These are phyloP conservation scores for Eurystomus gularis DNA, from an alignment of 2,113 vertebrate genomes.

Conservation along the genomic window DNA sequence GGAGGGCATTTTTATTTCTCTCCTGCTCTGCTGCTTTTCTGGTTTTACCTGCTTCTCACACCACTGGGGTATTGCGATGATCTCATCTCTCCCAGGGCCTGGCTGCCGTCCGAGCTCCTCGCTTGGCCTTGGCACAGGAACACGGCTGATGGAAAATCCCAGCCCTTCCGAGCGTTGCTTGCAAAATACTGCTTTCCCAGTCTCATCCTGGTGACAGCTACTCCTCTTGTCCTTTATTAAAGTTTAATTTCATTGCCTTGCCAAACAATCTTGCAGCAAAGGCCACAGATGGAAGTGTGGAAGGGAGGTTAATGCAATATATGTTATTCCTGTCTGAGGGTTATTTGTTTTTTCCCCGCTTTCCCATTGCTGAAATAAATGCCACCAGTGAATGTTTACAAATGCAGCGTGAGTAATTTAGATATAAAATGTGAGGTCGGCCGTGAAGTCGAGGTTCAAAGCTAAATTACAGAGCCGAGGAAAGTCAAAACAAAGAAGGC, in stretches of 20 bases:
- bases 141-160: not conserved
- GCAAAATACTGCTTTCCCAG: not conserved
- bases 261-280: not conserved
- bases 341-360: not conserved
- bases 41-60: not conserved
- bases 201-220: not conserved
- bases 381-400: not conserved
- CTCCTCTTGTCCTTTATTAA: slow-evolving; percentile 1
- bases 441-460: not conserved
- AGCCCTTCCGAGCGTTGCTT: not conserved
- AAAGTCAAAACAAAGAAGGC: not conserved
- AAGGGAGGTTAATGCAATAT: not conserved
- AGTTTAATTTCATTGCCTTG: slow-evolving; percentile 17
- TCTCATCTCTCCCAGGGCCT: not conserved
- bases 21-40: not conserved
- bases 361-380: not conserved
- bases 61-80: not conserved
- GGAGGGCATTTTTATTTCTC: not conserved
- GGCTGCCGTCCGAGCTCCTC: not conserved
- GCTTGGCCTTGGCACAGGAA: not conserved
- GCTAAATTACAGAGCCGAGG: not conserved
- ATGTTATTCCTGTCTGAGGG: not conserved
- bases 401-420: not conserved
- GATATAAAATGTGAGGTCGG: not conserved
- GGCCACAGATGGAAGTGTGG: not conserved